Evolutionary conservation across 2,113 vertebrate species (phyloP), one percentile per base, ranked within the genome.

Genomic region (Petrocephalus microphthalmus): DNA sequence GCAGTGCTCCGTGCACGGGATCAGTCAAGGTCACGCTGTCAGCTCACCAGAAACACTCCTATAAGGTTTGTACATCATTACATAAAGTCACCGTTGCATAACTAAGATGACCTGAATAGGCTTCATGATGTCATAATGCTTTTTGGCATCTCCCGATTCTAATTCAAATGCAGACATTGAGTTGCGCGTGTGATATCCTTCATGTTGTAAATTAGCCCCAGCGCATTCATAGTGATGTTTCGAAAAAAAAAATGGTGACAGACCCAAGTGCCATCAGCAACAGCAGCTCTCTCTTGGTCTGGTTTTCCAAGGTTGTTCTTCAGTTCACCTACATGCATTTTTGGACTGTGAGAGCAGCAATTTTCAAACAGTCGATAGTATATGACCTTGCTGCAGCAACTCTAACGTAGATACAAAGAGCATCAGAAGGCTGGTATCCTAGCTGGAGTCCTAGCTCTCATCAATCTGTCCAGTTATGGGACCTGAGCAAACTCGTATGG

Each of bases 1-100:
- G 3, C 47, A 57, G 33, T 17, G 5, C 53, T 20, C n/a, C 37
- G 13, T 86, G 53, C 51, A 1, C 45, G n/a, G 45, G 45, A 51
- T n/a, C 42, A 51, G 52, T 84, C 87, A 88, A 88, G 87, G 87
- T 83, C 87, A 83, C 2, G 29, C 20, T 22, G 60, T 49, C 37
- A 22, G 47, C 57, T 71, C 42, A 20, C 74, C 37, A 22, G 81
- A n/a, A 83, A 83, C 5, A 0, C 37, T 47, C 22, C 81, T 78
- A 42, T 42, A 78, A 19, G 71, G 29, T 74, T 33, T 37, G 60
- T 11, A 10, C 1, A 29, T 6, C 15, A 29, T 37, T 37, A 5
- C 5, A 7, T 17, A 7, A 17, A 33, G 29, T 74, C 67, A 15
- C 29, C 67, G 67, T 37, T 15, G 29, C 67, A 37, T 74, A 74